Evolutionary conservation across 1,140 invertebrate genomes (phyloP).

Genomic region (Samia ricini): DNA sequence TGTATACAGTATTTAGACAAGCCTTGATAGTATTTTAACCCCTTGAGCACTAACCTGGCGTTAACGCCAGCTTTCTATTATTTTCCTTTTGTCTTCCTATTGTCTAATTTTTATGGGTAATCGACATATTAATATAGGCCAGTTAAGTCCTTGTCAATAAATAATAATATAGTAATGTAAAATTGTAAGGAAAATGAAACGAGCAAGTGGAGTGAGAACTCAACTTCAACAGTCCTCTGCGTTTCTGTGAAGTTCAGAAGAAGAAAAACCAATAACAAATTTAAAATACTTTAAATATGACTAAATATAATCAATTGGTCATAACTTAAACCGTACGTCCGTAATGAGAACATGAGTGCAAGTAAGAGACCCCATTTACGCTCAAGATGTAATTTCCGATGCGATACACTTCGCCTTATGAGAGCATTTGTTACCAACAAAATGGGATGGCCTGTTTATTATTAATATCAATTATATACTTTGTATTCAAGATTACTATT

Average conservation of each 20-base stretch:
- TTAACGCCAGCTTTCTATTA: no score
- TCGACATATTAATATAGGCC: no score
- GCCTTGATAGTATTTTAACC: no score
- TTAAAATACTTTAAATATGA: neutral
- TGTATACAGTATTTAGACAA: no score
- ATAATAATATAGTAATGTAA: no score
- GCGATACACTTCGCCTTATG: constrained; percentile 25
- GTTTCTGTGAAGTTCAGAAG: neutral
- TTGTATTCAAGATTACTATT: neutral
- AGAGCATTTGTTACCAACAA: constrained; percentile 30
- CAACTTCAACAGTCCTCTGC: neutral
- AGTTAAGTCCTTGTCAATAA: no score
- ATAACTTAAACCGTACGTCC: constrained; percentile 21
- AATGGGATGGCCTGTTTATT: constrained; percentile 22
- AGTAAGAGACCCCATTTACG: constrained; percentile 48
- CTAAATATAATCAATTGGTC: neutral
- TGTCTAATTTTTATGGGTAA: no score
- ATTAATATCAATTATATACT: neutral
- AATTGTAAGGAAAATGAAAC: no score
- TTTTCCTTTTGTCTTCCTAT: no score
- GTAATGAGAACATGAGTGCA: constrained; percentile 44
- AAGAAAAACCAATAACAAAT: neutral
- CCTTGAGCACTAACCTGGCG: no score
- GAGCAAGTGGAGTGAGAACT: no score
- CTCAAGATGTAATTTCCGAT: constrained; percentile 52